phyloP scores from a whole-genome alignment of 2,113 vertebrate species.

The Burhinus oedicnemus region DNA sequence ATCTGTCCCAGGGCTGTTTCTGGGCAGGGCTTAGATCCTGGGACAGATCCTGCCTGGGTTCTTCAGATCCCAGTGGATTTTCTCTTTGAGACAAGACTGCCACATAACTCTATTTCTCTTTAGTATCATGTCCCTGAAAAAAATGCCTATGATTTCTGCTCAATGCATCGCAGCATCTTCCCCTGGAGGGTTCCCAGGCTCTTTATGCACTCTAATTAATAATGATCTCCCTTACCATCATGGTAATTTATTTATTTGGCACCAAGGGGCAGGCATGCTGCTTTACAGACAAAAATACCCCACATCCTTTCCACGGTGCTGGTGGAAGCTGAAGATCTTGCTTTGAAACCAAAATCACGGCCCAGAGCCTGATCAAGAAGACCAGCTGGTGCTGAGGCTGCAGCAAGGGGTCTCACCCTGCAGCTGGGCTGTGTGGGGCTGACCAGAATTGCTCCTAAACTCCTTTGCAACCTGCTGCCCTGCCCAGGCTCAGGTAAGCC shows the following conservation, averaged over 20 bases:
- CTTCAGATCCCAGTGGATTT: not conserved
- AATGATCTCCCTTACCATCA: not conserved
- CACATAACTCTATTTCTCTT: not conserved
- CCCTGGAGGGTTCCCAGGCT: constrained; percentile 5
- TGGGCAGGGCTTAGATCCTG: not conserved
- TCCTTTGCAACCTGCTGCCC: not conserved
- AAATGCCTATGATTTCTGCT: not conserved
- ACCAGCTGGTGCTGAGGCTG: not conserved
- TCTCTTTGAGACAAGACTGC: not conserved
- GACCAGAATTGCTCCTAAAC: not conserved
- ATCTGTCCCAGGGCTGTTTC: not conserved
- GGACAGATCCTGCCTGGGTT: not conserved
- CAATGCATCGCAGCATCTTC: not conserved
- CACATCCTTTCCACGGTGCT: not conserved
- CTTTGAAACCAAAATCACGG: not conserved
- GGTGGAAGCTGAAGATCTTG: not conserved
- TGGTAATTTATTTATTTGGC: constrained; percentile 15
- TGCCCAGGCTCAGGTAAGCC: not conserved
- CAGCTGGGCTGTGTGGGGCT: not conserved
- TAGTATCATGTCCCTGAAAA: not conserved
- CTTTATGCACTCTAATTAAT: constrained; percentile 38
- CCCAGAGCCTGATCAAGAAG: not conserved
- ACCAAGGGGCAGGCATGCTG: not conserved
- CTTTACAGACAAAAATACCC: not conserved
- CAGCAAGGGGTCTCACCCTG: not conserved